Percentiles rank a stretch among this genome's conserved stretches.
phyloP scores from a whole-genome alignment of 2,797 vertebrate species.

The Acanthornis magna region DNA sequence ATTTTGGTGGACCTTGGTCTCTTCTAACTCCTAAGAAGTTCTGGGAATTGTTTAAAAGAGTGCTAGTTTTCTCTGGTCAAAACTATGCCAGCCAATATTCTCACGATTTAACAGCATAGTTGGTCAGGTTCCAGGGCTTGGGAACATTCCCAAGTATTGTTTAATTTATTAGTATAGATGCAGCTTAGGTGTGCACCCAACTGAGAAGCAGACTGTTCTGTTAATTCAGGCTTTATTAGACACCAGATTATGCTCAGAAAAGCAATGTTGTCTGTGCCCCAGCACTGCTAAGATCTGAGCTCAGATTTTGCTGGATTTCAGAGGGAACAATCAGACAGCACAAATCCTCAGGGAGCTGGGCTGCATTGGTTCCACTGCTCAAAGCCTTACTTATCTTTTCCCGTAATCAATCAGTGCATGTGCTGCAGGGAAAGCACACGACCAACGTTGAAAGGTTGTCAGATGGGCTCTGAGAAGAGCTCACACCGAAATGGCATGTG shows the following conservation, averaged over 20 bases:
- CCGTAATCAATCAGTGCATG: not conserved
- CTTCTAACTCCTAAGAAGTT: not conserved
- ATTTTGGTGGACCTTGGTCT: not conserved
- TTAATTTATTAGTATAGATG: constrained; percentile 50
- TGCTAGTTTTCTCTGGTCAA: constrained; percentile 36
- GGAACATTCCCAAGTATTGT: constrained; percentile 39
- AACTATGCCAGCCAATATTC: constrained; percentile 26
- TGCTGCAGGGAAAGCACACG: not conserved
- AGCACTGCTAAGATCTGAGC: not conserved
- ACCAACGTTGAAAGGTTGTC: not conserved
- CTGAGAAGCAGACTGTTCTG: constrained; percentile 47
- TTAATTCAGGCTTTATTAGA: constrained; percentile 30
- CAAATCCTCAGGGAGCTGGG: not conserved
- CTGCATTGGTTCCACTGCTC: not conserved
- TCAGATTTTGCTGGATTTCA: not conserved
- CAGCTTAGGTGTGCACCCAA: not conserved
- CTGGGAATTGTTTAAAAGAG: constrained; percentile 23
- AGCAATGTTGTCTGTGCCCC: not conserved
- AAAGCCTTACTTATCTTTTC: not conserved
- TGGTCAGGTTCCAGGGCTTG: constrained; percentile 38
- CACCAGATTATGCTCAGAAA: not conserved
- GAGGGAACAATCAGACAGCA: not conserved
- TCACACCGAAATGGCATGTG: not conserved
- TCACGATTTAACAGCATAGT: constrained; percentile 48
- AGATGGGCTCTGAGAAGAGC: not conserved